A percentile compares a stretch with the other conserved stretches of the same genome.
These are phyloP conservation scores for Stomatorhinus ivindoensis DNA, from an alignment of 2,113 vertebrate genomes.

Conservation along the genomic window DNA sequence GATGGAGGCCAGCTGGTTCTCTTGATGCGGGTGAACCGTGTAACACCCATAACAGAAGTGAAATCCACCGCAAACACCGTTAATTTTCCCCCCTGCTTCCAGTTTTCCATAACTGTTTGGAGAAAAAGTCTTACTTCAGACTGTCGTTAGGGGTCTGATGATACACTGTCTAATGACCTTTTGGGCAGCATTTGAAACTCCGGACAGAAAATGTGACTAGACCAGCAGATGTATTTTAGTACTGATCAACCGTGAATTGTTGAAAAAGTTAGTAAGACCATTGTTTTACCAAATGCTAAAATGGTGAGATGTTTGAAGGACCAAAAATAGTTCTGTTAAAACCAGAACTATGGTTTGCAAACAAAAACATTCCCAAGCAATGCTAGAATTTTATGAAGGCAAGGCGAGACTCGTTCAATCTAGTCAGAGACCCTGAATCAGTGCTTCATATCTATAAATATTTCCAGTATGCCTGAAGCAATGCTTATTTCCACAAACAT, in stretches of 20 bases:
- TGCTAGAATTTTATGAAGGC: not conserved
- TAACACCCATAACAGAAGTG: not conserved
- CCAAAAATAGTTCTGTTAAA: not conserved
- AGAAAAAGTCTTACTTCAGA: not conserved
- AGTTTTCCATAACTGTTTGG: not conserved
- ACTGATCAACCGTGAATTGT: not conserved
- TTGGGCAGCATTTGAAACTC: not conserved
- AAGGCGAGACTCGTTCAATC: conserved; percentile 23
- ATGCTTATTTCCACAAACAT: not conserved
- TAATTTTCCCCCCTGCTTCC: not conserved
- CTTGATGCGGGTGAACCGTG: not conserved
- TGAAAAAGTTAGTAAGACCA: not conserved
- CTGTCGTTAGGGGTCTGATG: not conserved
- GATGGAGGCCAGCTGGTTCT: not conserved
- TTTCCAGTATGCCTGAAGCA: conserved; percentile 45
- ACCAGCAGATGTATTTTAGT: not conserved
- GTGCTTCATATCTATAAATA: conserved; percentile 19
- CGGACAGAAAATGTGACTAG: not conserved
- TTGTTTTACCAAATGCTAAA: not conserved
- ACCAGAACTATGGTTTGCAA: conserved; percentile 1
- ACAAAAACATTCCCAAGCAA: not conserved
- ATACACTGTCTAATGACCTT: not conserved
- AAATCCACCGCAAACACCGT: not conserved
- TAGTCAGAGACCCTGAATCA: conserved; percentile 18
- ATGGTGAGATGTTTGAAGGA: not conserved